phyloP scores from a whole-genome alignment of 1,140 invertebrate species.

The Batillaria attramentaria region DNA sequence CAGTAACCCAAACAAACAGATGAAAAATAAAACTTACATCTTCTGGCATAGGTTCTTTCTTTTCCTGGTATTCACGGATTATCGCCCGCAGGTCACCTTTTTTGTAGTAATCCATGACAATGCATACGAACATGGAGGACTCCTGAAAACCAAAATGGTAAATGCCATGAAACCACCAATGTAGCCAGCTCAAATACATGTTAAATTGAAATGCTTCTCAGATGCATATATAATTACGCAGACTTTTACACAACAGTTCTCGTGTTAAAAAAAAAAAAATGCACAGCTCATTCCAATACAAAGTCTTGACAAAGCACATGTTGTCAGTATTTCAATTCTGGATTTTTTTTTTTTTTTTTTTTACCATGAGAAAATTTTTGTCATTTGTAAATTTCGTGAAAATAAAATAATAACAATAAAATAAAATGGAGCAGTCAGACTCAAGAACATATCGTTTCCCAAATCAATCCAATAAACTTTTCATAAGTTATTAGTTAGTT shows the following conservation, averaged over 20 bases:
- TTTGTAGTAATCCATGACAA: constrained; percentile 66
- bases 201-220: background rate
- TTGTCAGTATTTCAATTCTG: background rate
- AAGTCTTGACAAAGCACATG: background rate
- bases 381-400: background rate
- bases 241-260: background rate
- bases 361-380: background rate
- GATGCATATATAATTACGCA: background rate
- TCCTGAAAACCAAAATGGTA: constrained; percentile 47
- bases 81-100: constrained; percentile 55
- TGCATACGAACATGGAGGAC: constrained; percentile 66
- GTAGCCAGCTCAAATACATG: background rate
- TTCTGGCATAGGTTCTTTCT: constrained; percentile 56
- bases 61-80: constrained; percentile 51
- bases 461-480: too few relatives aligned
- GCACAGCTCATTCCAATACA: background rate
- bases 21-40: constrained; percentile 42
- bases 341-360: background rate
- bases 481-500: background rate
- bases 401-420: too few relatives aligned
- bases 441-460: too few relatives aligned
- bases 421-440: too few relatives aligned
- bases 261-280: background rate
- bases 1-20: constrained; percentile 15
- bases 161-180: background rate